Conservation (phyloP, 2,888 invertebrate genomes). For the Stegophylla sp. region DNA sequence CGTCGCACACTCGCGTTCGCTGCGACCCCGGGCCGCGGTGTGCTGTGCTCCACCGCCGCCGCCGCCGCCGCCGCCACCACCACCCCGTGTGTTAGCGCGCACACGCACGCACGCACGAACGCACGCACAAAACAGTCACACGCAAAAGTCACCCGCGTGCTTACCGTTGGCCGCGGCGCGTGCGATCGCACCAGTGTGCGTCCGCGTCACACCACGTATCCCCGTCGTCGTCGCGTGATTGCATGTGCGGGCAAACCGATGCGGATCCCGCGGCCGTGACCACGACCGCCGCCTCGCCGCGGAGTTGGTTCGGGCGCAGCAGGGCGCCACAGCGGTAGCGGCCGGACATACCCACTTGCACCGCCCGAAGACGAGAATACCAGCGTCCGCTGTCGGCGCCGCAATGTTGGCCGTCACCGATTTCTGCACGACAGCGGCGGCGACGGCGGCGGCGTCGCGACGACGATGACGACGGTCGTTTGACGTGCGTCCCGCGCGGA, state of each 20-base stretch:
- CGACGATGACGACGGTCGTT: too few relatives aligned
- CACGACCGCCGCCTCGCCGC: too few relatives aligned
- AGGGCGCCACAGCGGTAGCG: too few relatives aligned
- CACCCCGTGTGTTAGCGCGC: constrained; percentile 47
- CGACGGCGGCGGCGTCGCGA: not conserved
- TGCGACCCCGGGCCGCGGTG: constrained; percentile 60
- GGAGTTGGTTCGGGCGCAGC: not conserved
- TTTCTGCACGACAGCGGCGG: not conserved
- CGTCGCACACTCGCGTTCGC: constrained; percentile 62
- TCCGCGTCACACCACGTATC: too few relatives aligned
- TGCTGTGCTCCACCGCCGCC: constrained; percentile 62
- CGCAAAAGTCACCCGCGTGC: too few relatives aligned
- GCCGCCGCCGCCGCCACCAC: constrained; percentile 55
- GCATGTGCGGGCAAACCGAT: not conserved
- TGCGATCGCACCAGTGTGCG: not conserved
- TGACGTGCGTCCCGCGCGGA: too few relatives aligned
- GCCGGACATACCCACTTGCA: not conserved
- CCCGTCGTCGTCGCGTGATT: not conserved
- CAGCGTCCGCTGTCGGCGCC: not conserved
- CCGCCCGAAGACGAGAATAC: too few relatives aligned
- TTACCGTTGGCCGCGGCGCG: not conserved
- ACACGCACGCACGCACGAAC: too few relatives aligned
- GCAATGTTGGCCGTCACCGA: not conserved
- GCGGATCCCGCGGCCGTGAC: not conserved
- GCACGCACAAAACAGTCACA: too few relatives aligned